A percentile compares a stretch with the other conserved stretches of the same genome.
Conservation (phyloP, 2,797 vertebrate species). For the Mus spretus region DNA sequence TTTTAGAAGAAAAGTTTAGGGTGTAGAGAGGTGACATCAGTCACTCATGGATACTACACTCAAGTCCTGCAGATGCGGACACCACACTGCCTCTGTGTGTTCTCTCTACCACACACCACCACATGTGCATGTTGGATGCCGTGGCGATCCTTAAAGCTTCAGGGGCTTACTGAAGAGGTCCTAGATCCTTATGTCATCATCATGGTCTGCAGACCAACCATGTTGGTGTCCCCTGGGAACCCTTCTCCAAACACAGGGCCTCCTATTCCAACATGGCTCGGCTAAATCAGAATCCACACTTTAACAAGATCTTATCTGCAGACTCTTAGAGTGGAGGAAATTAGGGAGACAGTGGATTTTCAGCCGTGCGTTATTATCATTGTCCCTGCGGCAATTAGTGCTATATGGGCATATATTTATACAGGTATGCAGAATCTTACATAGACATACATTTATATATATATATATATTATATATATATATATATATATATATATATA, state of each 20-base stretch:
- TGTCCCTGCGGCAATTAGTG: not conserved
- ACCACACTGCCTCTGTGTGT: fast-evolving
- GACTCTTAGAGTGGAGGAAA: not conserved
- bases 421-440: not conserved
- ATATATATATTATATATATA: too few species aligned
- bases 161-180: not conserved
- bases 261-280: not conserved
- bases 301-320: conserved; percentile 27
- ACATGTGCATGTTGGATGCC: fast-evolving
- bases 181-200: not conserved
- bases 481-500: too few species aligned
- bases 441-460: conserved; percentile 4
- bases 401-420: not conserved
- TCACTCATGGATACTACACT: not conserved
- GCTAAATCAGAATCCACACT: conserved; percentile 18
- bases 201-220: not conserved
- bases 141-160: not conserved
- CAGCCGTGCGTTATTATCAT: not conserved
- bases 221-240: not conserved
- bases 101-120: not conserved
- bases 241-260: not conserved
- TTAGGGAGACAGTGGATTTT: conserved; percentile 4
- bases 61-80: not conserved
- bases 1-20: not conserved
- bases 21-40: not conserved